These are phyloP conservation scores for Martes martes DNA, from an alignment of 2,113 vertebrate genomes.

Conservation along the genomic window DNA sequence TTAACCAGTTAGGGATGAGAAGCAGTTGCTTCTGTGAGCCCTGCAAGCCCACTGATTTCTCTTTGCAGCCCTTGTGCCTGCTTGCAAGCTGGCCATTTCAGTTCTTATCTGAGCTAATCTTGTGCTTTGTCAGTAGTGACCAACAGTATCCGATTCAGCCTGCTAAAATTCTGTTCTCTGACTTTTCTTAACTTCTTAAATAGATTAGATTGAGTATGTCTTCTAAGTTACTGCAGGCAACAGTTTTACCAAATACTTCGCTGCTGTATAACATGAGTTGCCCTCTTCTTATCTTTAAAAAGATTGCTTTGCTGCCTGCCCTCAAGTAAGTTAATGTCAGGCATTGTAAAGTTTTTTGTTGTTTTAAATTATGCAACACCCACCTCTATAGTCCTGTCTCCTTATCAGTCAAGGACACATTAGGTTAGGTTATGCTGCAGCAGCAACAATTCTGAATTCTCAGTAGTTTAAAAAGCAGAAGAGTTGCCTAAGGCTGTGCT, in stretches of 20 bases:
- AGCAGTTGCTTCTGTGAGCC: neutral
- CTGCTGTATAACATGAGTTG: neutral
- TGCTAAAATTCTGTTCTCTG: neutral
- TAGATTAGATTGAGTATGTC: neutral
- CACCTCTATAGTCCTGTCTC: neutral
- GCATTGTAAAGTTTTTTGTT: neutral
- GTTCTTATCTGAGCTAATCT: neutral
- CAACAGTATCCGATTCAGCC: neutral
- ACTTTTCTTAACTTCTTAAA: neutral
- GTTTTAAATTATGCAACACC: neutral
- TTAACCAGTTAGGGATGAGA: neutral
- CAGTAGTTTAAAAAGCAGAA: neutral
- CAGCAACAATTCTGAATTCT: neutral
- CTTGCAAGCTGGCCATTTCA: neutral
- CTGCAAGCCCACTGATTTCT: neutral
- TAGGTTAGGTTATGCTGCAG: neutral
- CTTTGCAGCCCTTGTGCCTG: neutral
- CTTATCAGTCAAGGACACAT: neutral
- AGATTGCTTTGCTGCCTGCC: neutral
- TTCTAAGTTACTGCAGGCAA: neutral
- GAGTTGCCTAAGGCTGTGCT: neutral
- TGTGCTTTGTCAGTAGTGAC: neutral
- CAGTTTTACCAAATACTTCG: neutral
- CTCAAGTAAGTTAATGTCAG: neutral
- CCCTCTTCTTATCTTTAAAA: neutral